These are phyloP conservation scores for Leptinotarsa lineolata DNA, from an alignment of 1,140 invertebrate species.

Conservation along the genomic window DNA sequence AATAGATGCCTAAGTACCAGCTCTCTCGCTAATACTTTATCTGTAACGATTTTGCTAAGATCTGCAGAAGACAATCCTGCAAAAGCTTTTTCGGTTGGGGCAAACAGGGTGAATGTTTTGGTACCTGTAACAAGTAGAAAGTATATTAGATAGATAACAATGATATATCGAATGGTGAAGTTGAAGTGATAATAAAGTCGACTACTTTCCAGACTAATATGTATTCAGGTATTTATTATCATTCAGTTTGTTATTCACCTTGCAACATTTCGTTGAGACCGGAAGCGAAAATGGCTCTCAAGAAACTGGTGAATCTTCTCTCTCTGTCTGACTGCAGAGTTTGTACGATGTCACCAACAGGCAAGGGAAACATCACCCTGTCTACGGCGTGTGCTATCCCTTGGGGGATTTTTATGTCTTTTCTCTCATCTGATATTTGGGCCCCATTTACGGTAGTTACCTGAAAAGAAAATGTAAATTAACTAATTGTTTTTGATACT, in stretches of 20 bases:
- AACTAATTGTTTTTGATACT: neutral
- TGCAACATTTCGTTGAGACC: slow-evolving; percentile 74
- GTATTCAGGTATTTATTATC: too few relatives aligned
- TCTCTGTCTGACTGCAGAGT: slow-evolving; percentile 81
- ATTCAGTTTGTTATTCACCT: too few relatives aligned
- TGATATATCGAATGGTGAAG: neutral
- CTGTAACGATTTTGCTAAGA: slow-evolving; percentile 62
- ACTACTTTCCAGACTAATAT: too few relatives aligned
- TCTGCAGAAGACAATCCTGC: slow-evolving; percentile 67
- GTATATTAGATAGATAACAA: neutral
- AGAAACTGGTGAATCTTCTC: slow-evolving; percentile 75
- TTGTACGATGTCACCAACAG: slow-evolving; percentile 80
- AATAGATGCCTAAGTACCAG: slow-evolving; percentile 79
- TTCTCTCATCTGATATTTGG: slow-evolving; percentile 74
- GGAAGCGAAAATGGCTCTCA: slow-evolving; percentile 74
- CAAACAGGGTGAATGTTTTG: slow-evolving; percentile 84
- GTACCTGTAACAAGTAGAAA: slow-evolving; percentile 63
- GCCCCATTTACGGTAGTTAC: slow-evolving; percentile 84
- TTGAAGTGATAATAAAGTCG: too few relatives aligned
- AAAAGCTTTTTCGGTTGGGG: slow-evolving; percentile 82
- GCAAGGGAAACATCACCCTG: slow-evolving; percentile 84
- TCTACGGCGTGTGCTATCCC: slow-evolving; percentile 85
- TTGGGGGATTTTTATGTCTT: slow-evolving; percentile 80
- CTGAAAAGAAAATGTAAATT: slow-evolving; percentile 53
- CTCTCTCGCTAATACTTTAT: slow-evolving; percentile 69